Base-by-base conservation (phyloP, 2,888 invertebrate genomes). In the Nysson spinosus region DNA sequence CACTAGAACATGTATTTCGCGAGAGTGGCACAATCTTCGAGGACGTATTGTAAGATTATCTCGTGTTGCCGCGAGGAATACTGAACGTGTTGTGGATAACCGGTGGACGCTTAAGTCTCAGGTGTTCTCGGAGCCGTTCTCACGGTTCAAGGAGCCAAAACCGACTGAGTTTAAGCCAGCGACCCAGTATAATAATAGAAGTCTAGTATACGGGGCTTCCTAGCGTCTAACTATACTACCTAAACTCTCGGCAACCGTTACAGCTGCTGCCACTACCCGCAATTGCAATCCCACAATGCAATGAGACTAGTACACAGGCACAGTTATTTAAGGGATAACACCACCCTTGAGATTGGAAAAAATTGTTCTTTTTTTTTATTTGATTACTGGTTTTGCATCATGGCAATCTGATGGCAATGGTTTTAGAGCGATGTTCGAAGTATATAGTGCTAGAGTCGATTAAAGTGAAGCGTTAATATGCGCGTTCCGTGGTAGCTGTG, bases 131-230 rank as follows among this genome's bases (percentile, higher is more conserved):
- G 40, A 78, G 67, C 32, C 78, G 85, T 86, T 85, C 85, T 85
- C 83, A 83, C 85, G 84, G 81, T 84, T 86, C 83, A 86, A 81
- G 83, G 84, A 85, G 85, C 86, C 83, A 85, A 83, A 82, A 85
- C 81, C 83, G 84, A 86, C 86, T 86, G 86, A 84, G 83, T 84
- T 81, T 83, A 84, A 85, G 83, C 84, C 85, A 85, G 84, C 85
- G 85, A 83, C 81, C 81, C 78, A 75, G 80, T 73, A 79, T 85
- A 85, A 85, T 85, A 85, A 85, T 85, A 85, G 85, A 85, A 83
- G 82, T 79, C 83, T 83, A 81, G 85, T 83, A 80, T 84, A 84
- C 79, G 80, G 81, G 77, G 76, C 77, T 82, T 83, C 81, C 81
- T 83, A 85, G 79, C 78, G 57, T 77, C 80, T 79, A 82, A 83